Evolutionary conservation across 2,888 invertebrate species (phyloP), one percentile per base, ranked within the genome.

Genomic region (Lycia hirtaria): DNA sequence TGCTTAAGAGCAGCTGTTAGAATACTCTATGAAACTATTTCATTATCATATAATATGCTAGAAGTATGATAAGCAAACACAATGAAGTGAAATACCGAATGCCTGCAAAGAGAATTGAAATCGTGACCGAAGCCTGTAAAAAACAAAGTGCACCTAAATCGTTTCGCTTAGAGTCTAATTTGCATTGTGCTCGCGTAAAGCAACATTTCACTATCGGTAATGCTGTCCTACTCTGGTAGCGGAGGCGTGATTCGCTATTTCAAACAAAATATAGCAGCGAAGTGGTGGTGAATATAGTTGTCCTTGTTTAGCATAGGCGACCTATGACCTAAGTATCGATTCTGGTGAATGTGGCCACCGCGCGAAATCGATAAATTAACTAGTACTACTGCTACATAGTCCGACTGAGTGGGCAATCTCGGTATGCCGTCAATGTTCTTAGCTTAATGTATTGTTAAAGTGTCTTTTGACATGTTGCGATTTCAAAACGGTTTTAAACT

Each of bases 181-280:
- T 85, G 72, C 81, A 78, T 80, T 74, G 79, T 68, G 67, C 67
- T 67, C 65, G 73, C 72, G 72, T 75, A 69, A 71, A 70, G 77
- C 76, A 84, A 80, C 85, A 85, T 88, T 88, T 87, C 84, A 83
- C 86, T 87, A 84, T 85, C 81, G 77, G 81, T 87, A 81, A 75
- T 79, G 84, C 88, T 82, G 73, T 90, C 88, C 82, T 80, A 73
- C 74, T 90, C 88, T 79, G 68, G 67, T 81, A 76, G 78, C 75
- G 87, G 83, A 87, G 89, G 89, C 88, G 89, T 90, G 88, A 89
- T 88, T 88, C 83, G 87, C 83, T 79, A 84, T 86, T 88, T 83
- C 83, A 75, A 82, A 77, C 77, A 73, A 77, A 83, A 83, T 83
- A 77, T 76, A 76, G 52, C 71, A 75, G 83, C 80, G 83, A 71